phyloP scores from a whole-genome alignment of 2,797 vertebrate genomes.

The Moxostoma hubbsi region DNA sequence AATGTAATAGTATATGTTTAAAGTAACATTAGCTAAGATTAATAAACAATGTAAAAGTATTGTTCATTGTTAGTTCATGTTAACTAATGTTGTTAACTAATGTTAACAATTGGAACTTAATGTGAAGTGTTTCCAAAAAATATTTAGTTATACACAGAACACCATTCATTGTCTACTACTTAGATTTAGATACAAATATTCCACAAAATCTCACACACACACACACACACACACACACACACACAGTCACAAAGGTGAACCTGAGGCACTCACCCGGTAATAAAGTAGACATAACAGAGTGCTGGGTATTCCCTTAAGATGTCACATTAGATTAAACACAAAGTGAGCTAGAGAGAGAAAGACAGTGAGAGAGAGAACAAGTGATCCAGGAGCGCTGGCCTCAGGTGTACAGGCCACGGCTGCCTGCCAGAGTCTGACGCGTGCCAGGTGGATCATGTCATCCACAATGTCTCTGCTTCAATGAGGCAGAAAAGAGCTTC shows the following conservation, averaged over 20 bases:
- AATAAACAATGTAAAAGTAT: no score
- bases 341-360: slow-evolving; percentile 22
- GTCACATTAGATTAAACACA: slow-evolving; percentile 76
- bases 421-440: slow-evolving; percentile 72
- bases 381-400: slow-evolving; percentile 41
- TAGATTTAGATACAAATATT: not conserved
- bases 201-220: not conserved
- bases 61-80: no score
- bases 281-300: slow-evolving; percentile 82
- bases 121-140: no score
- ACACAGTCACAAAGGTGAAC: slow-evolving; percentile 47
- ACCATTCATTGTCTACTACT: not conserved
- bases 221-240: slow-evolving; percentile 32
- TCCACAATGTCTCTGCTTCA: slow-evolving; percentile 73
- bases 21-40: no score
- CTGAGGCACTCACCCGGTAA: slow-evolving; percentile 76
- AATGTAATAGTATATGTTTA: no score
- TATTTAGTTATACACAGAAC: not conserved
- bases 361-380: slow-evolving; percentile 24
- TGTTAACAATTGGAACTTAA: no score
- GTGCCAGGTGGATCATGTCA: slow-evolving; percentile 81
- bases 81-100: no score
- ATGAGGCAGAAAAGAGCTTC: slow-evolving; percentile 70
- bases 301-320: slow-evolving; percentile 77
- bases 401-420: slow-evolving; percentile 62